Base-by-base conservation (phyloP, 2,888 invertebrate species). In the Crepidodera aurea region DNA sequence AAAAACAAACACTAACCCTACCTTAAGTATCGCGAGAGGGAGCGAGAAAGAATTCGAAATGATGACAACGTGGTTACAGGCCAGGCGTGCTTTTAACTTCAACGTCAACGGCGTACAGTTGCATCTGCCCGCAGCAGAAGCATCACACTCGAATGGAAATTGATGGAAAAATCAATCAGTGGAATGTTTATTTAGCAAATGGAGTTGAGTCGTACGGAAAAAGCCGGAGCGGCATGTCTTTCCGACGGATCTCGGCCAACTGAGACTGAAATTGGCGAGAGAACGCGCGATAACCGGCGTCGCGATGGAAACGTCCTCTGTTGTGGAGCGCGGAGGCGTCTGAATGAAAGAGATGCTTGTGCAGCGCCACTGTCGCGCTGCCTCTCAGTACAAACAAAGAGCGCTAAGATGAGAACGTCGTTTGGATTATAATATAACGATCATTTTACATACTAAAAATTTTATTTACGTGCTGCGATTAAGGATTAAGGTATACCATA, bases 221-320 rank as follows among this genome's bases (percentile, higher is more conserved):
- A 37, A 13, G 13, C 16, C 18, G 18, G 12, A 27, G 48, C 48
- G 27, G 27, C 48, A 48, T 48, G 15, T 8, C 48, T 6, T 7
- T 48, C 48, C 6, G 27, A 29, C 48, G 12, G 13, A 29, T 27
- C 48, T 48, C 48, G 48, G 13, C 19, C 48, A 15, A 48, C 48
- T 48, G 48, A n/a, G 15, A 48, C n/a, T 29, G 22, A 13, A 44
- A 13, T 13, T 37, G 12, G 56, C 60, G 25, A 32, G 34, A 44
- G 66, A 65, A 59, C 61, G 56, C 62, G 61, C 62, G 53, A 57
- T 32, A 34, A 22, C 22, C 22, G 8, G 66, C 67, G 69, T 69
- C 64, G 59, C 66, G 67, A 62, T 69, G 69, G 69, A 66, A 66
- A 69, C 69, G 66, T 62, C 58, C 60, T 58, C 57, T 46, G 27